Percentiles rank a stretch among this genome's conserved stretches.
Conservation (phyloP, 1,140 invertebrate genomes). For the Tetraneura akinire region DNA sequence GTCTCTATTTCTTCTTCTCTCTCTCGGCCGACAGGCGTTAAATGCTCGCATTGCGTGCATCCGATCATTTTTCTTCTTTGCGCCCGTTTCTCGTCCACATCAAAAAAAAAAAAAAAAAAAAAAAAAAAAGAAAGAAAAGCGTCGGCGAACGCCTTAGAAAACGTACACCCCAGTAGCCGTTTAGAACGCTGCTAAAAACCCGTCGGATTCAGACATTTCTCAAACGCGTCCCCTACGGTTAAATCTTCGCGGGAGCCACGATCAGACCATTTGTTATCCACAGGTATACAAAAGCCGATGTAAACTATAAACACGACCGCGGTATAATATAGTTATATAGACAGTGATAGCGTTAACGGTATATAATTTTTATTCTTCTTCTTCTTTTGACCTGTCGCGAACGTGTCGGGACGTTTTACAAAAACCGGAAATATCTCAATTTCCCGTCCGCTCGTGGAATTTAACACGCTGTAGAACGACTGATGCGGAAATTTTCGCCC, state of each 20-base stretch:
- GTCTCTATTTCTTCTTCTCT: neutral
- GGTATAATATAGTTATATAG: too few relatives aligned
- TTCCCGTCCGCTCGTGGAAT: neutral
- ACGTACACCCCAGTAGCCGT: neutral
- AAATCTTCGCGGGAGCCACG: constrained; percentile 16
- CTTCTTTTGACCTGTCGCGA: too few relatives aligned
- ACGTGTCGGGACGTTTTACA: neutral
- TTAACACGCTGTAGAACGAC: neutral
- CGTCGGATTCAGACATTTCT: constrained; percentile 37
- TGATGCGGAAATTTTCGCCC: neutral
- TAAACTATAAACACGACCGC: neutral
- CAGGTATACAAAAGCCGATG: neutral
- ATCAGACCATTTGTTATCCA: constrained; percentile 35
- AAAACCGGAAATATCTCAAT: neutral
- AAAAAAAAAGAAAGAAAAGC: too few relatives aligned
- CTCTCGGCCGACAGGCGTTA: too few relatives aligned
- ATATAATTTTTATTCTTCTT: too few relatives aligned
- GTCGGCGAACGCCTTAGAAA: neutral
- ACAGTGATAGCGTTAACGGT: too few relatives aligned
- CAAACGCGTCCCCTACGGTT: constrained; percentile 2
- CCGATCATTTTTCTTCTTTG: constrained; percentile 36
- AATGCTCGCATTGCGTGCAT: neutral
- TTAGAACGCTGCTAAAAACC: neutral
- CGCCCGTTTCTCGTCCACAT: constrained; percentile 6
- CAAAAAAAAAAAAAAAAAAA: too few relatives aligned